Conservation (phyloP, 2,113 vertebrate genomes). For the Bombycilla garrulus region DNA sequence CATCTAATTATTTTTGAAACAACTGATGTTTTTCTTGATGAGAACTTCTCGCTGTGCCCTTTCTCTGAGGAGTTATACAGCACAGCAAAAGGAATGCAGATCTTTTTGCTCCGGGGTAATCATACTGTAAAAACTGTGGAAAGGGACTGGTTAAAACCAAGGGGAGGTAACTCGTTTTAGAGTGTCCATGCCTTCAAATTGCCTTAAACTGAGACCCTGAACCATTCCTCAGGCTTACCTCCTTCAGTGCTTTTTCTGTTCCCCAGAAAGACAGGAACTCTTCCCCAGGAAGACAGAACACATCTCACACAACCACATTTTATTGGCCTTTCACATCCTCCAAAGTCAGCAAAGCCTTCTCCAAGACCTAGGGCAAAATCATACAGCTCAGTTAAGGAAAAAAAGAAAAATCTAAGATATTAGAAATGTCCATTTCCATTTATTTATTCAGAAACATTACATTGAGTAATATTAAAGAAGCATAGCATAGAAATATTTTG, state of each 20-base stretch:
- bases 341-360: background rate
- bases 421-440: background rate
- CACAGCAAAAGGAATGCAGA: background rate
- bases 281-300: background rate
- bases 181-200: background rate
- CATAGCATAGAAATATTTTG: background rate
- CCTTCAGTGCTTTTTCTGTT: background rate
- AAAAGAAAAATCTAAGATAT: background rate
- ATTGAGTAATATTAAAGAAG: background rate
- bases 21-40: background rate
- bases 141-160: background rate
- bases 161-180: background rate
- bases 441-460: background rate
- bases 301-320: background rate
- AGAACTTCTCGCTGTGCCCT: background rate
- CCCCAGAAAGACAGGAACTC: background rate
- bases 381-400: background rate
- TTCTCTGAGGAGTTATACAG: background rate
- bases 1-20: background rate
- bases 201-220: background rate
- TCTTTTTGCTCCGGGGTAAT: background rate
- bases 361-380: background rate
- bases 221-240: background rate
- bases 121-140: background rate
- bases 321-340: background rate